Evolutionary conservation across 2,797 vertebrate genomes (phyloP), one percentile per base, ranked within the genome.

Genomic region (Gobionotothen gibberifrons): DNA sequence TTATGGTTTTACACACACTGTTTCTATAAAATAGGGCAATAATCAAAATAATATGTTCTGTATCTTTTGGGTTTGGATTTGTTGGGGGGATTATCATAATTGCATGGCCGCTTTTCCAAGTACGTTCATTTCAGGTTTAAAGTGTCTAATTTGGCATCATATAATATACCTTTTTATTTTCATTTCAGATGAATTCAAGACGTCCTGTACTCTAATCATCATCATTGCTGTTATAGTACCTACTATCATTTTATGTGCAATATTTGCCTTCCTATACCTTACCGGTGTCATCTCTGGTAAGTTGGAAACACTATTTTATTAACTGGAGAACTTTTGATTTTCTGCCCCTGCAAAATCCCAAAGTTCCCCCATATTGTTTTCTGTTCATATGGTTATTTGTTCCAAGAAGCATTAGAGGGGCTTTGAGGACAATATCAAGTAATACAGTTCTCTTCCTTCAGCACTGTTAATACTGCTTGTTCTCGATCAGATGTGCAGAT

Each of bases 201-300:
- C 0, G 0, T 56, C 59, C 54, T 60, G n/a, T n/a, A 15, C 4
- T 26, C 0, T 0, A 12, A 0, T 0, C 4, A 4, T 0, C 14
- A 0, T 0, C 12, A 1, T 32, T 1, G 3, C 36, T 19, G 44
- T 3, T 19, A 0, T 0, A 2, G 2, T 3, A 13, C 0, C 0
- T 0, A 0, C n/a, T n/a, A 21, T 22, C 4, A 0, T 26, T 15
- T 0, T 12, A 3, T 29, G 2, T 17, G 11, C 4, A 15, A 9
- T 10, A 29, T 19, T 56, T 17, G 2, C 0, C 26, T 1, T 3
- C 12, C 1, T 32, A 1, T 2, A 0, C 0, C n/a, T 9, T 19
- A 56, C 1, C n/a, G 5, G 0, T 3, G 0, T 2, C 11, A 3
- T 1, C 15, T 36, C 0, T 4, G 63, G 78, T 76, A 48, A 72